phyloP scores from a whole-genome alignment of 1,140 invertebrate genomes.

The Drosophila subobscura region DNA sequence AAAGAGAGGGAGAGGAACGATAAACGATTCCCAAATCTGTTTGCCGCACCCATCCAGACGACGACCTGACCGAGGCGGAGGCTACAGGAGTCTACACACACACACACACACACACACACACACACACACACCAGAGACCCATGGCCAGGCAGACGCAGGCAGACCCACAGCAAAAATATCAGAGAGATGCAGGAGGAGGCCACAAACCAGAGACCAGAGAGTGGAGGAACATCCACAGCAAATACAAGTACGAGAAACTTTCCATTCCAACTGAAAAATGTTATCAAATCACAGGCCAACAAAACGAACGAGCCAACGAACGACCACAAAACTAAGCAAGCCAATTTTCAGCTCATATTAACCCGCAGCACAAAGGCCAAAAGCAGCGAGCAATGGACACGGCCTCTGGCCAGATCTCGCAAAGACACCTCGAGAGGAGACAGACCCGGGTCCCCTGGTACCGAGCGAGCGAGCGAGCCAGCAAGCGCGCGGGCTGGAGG shows the following conservation, averaged over 20 bases:
- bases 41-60: slow-evolving; percentile 44
- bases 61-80: slow-evolving; percentile 7
- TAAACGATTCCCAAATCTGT: slow-evolving; percentile 53
- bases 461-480: no score
- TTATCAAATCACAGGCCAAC: slow-evolving; percentile 77
- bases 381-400: slow-evolving; percentile 39
- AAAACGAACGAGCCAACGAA: slow-evolving; percentile 61
- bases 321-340: slow-evolving; percentile 81
- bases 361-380: slow-evolving; percentile 81
- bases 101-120: no score
- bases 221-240: slow-evolving; percentile 46
- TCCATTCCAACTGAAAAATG: slow-evolving; percentile 76
- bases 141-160: slow-evolving; percentile 1
- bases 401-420: slow-evolving; percentile 35
- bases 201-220: slow-evolving; percentile 19
- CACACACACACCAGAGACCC: not conserved
- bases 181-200: slow-evolving; percentile 6
- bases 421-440: slow-evolving; percentile 18
- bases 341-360: slow-evolving; percentile 83
- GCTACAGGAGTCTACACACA: no score
- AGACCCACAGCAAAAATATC: no score
- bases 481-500: slow-evolving; percentile 1
- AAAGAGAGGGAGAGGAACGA: slow-evolving; percentile 6
- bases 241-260: slow-evolving; percentile 55
- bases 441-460: not conserved